These are phyloP conservation scores for Saimiri boliviensis DNA, from an alignment of 2,113 vertebrate species.

Conservation along the genomic window DNA sequence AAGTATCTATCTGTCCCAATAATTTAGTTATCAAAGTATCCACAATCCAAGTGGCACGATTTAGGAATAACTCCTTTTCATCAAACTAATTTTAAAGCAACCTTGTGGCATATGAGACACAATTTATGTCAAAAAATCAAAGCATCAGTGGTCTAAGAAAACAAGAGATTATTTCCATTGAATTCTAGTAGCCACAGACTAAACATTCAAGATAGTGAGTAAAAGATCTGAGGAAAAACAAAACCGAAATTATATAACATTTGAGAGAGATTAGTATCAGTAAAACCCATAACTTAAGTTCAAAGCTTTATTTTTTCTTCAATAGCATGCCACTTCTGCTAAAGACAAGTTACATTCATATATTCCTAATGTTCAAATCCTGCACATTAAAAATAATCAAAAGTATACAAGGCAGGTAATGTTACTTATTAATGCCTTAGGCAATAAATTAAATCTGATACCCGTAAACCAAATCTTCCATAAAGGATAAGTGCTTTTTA, in stretches of 20 bases:
- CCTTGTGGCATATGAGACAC: not conserved
- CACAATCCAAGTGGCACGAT: slow-evolving; percentile 17
- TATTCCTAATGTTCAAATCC: not conserved
- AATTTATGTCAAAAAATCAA: slow-evolving; percentile 33
- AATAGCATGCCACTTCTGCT: not conserved
- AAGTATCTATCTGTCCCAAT: not conserved
- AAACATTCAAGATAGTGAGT: slow-evolving; percentile 52
- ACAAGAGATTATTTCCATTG: slow-evolving; percentile 11
- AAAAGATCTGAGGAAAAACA: slow-evolving; percentile 43
- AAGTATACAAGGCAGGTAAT: not conserved
- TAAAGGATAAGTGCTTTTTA: slow-evolving; percentile 1
- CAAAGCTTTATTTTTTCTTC: slow-evolving; percentile 38
- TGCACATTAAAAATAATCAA: slow-evolving; percentile 14
- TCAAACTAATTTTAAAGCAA: slow-evolving; percentile 47
- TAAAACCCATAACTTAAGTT: slow-evolving; percentile 24
- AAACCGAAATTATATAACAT: slow-evolving; percentile 9
- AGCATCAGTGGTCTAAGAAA: slow-evolving; percentile 8
- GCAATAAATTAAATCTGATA: slow-evolving; percentile 8
- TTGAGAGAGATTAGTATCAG: slow-evolving; percentile 31
- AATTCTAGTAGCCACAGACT: slow-evolving; percentile 37
- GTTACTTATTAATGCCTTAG: slow-evolving; percentile 19
- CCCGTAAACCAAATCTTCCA: slow-evolving; percentile 18
- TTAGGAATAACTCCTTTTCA: slow-evolving; percentile 10
- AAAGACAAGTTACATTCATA: slow-evolving; percentile 28
- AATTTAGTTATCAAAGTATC: not conserved